phyloP scores from a whole-genome alignment of 1,140 invertebrate genomes.

The Calycopis cecrops region DNA sequence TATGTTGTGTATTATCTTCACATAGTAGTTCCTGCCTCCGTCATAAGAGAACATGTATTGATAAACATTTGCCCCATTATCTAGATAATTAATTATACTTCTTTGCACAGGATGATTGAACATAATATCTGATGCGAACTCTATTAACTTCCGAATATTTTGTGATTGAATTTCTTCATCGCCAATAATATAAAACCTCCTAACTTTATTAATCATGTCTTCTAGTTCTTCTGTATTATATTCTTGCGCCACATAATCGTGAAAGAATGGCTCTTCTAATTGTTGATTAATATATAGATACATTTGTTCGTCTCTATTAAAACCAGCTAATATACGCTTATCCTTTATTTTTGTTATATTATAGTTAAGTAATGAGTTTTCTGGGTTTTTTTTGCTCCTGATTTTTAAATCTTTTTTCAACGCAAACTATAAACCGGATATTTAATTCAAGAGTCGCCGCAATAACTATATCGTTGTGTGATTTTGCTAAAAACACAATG shows the following conservation, averaged over 20 bases:
- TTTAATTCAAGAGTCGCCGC: not conserved
- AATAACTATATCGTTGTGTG: not conserved
- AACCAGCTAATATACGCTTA: constrained; percentile 10
- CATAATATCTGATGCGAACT: constrained; percentile 19
- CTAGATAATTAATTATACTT: constrained; percentile 18
- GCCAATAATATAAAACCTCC: constrained; percentile 17
- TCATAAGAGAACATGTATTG: constrained; percentile 23
- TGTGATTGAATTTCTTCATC: constrained; percentile 1
- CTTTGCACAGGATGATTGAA: constrained; percentile 21
- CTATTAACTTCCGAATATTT: not conserved
- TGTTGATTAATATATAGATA: not conserved
- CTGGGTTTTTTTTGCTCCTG: not conserved
- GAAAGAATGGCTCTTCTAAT: not conserved
- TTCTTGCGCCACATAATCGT: not conserved
- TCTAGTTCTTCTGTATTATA: not conserved
- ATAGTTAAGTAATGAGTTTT: too few relatives aligned
- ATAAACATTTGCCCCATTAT: constrained; percentile 19
- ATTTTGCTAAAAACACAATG: not conserved
- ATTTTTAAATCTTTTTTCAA: not conserved
- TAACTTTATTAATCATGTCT: not conserved
- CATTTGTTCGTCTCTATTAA: constrained; percentile 13
- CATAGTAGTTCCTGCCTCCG: constrained; percentile 22
- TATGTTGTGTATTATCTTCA: constrained; percentile 13
- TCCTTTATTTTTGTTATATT: constrained; percentile 1
- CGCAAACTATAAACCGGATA: not conserved